Conservation (phyloP, 2,797 vertebrate species). For the Hypotaenidia philippensis region DNA sequence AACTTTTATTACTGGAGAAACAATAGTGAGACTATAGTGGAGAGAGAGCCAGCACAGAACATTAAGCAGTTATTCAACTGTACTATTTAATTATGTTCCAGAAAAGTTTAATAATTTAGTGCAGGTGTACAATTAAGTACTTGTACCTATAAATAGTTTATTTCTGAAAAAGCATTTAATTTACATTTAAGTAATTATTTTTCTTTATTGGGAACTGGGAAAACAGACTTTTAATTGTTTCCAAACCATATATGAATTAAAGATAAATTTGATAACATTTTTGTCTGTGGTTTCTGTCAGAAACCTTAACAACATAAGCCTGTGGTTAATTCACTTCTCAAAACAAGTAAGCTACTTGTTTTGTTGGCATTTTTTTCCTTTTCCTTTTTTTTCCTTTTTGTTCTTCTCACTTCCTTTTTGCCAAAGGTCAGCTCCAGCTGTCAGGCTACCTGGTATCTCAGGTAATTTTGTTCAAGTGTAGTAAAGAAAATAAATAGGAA, state of each 20-base stretch:
- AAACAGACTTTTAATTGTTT: not conserved
- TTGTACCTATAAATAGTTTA: not conserved
- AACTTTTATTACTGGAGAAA: not conserved
- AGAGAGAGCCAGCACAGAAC: not conserved
- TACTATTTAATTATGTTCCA: not conserved
- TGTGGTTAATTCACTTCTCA: not conserved
- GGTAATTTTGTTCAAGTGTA: not conserved
- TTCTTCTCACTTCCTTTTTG: not conserved
- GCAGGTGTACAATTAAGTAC: not conserved
- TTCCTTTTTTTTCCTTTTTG: not conserved
- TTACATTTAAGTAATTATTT: not conserved
- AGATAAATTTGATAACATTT: not conserved
- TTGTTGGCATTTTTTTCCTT: no score
- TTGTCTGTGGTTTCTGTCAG: not conserved
- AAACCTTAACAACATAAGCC: not conserved
- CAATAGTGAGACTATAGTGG: not conserved
- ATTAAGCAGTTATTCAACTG: not conserved
- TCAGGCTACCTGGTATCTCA: not conserved
- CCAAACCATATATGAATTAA: not conserved
- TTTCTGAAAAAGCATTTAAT: not conserved
- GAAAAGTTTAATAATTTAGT: not conserved
- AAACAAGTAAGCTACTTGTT: not conserved
- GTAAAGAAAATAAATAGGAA: accelerated
- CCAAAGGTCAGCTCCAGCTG: not conserved
- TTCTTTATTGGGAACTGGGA: accelerated